Conservation (phyloP, 2,113 vertebrate genomes). For the Pomatostomus ruficeps region DNA sequence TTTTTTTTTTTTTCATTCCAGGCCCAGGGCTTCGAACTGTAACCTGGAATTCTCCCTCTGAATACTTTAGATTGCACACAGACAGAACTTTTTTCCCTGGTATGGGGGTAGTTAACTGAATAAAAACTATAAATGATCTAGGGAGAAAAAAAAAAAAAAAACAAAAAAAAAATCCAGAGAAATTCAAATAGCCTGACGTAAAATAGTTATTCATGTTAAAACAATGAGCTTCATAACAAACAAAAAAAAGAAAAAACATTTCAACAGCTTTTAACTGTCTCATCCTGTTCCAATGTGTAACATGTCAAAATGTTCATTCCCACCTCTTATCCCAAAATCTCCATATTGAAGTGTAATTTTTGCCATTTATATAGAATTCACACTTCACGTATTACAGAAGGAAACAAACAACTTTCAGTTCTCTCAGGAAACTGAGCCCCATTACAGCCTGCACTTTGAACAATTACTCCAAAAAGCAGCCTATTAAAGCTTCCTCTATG, state of each 20-base stretch:
- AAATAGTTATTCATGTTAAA: neutral
- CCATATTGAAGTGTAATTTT: neutral
- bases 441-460: neutral
- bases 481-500: neutral
- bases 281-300: neutral
- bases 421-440: neutral
- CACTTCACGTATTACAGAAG: neutral
- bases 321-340: neutral
- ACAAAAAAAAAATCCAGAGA: neutral
- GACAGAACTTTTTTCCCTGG: neutral
- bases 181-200: neutral
- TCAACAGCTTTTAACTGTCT: neutral
- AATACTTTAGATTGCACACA: neutral
- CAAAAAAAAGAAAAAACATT: neutral
- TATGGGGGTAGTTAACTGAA: neutral
- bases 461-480: neutral
- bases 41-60: neutral
- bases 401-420: neutral
- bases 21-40: neutral
- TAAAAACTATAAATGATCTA: neutral
- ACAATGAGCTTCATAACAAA: neutral
- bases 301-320: neutral
- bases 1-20: neutral
- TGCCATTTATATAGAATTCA: neutral
- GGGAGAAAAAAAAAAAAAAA: neutral